These are phyloP conservation scores for Crotophaga sulcirostris DNA, from an alignment of 2,113 vertebrate species.

Conservation along the genomic window DNA sequence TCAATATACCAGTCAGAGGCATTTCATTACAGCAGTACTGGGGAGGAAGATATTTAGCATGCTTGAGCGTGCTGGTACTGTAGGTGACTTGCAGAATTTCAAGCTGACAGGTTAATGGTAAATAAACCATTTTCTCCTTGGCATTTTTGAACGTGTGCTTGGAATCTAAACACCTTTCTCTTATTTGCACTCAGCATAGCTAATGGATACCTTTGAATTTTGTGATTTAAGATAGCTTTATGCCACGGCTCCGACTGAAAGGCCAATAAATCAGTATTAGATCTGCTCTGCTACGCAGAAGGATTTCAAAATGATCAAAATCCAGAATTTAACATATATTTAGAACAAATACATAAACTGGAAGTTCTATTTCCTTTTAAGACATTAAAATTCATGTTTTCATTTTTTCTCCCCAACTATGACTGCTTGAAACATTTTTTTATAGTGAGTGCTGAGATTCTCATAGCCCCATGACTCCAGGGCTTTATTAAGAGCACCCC, in stretches of 20 bases:
- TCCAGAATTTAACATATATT: neutral
- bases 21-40: neutral
- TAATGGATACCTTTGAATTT: neutral
- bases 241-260: neutral
- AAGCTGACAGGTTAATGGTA: slow-evolving; percentile 37
- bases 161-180: slow-evolving; percentile 18
- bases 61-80: neutral
- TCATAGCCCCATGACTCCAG: neutral
- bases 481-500: neutral
- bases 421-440: neutral
- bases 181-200: neutral
- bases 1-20: neutral
- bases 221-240: neutral
- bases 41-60: neutral
- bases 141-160: neutral
- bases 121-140: slow-evolving; percentile 39
- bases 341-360: neutral
- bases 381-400: neutral
- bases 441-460: neutral
- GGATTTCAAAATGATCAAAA: neutral
- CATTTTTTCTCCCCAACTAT: neutral
- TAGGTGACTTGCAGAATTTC: slow-evolving; percentile 21
- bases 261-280: neutral
- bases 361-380: neutral
- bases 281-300: neutral